Base-by-base conservation (phyloP, 1,140 invertebrate species). In the Maniola jurtina region DNA sequence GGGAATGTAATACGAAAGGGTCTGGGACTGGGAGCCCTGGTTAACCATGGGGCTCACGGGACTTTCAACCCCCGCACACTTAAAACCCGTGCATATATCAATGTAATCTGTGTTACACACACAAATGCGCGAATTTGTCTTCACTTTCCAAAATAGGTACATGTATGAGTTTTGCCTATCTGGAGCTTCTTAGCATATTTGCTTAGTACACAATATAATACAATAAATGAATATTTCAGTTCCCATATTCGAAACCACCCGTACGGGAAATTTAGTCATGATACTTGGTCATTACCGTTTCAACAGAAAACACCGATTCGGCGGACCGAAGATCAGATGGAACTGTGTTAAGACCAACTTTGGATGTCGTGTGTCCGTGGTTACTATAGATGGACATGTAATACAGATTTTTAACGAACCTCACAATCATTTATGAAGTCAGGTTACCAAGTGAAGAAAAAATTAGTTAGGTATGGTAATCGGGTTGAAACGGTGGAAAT, bases 211-310 rank as follows among this genome's bases (percentile, higher is more conserved):
- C 25, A 25, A 25, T n/a, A 25, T 25, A 25, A 25, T 25, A 25
- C 25, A 25, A 25, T 2, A 25, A 25, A 25, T 25, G 1, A 25
- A 7, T 34, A 48, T 73, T 78, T 54, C 61, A 75, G 71, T 40
- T 3, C 64, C 66, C 2, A 35, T 76, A 10, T 80, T 75, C 16
- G 67, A 55, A 0, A 71, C 13, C 9, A 73, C 79, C 11, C 45
- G 54, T 0, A 34, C 48, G 9, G 81, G 79, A 4, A 77, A 80
- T 11, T 74, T 70, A 8, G 74, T 77, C 15, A 71, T 83, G 7
- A 68, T 65, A 5, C 11, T 80, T 5, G 81, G 81, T 5, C 36
- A 36, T n/a, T 70, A 81, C 57, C 68, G 77, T 11, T 81, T 71
- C 15, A 76, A 77, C 55, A 64, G 68, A 0, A 54, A 63, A 0